These are phyloP conservation scores for Erythrocercus mccallii DNA, from an alignment of 2,113 vertebrate species.

Conservation along the genomic window DNA sequence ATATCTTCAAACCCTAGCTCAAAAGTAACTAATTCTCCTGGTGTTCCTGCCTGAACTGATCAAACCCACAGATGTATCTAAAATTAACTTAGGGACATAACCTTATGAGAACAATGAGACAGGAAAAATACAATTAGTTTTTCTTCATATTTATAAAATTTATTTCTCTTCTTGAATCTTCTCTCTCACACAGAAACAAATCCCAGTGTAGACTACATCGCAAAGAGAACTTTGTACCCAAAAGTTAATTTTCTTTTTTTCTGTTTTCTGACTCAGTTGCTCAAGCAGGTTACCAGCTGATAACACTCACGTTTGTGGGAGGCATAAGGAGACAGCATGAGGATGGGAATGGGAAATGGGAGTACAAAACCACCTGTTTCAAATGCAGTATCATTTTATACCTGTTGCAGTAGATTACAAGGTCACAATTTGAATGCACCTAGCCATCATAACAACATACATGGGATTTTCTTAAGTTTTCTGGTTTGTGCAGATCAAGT, in stretches of 20 bases:
- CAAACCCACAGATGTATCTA: not conserved
- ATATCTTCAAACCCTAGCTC: not conserved
- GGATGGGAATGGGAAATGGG: not conserved
- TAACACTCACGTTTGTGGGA: not conserved
- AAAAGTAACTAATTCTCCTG: not conserved
- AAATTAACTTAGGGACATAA: not conserved
- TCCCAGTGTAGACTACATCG: not conserved
- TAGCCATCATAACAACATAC: not conserved
- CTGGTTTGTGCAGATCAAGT: not conserved
- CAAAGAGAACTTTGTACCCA: not conserved
- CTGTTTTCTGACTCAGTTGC: not conserved
- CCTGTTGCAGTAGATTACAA: not conserved
- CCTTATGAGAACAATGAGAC: not conserved
- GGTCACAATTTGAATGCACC: not conserved
- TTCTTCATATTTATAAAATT: not conserved
- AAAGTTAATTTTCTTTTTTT: not conserved
- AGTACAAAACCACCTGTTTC: not conserved
- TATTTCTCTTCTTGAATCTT: not conserved
- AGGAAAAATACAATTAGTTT: not conserved
- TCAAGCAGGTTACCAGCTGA: not conserved
- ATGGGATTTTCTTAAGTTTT: not conserved
- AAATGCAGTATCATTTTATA: not conserved
- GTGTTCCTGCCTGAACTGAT: not conserved
- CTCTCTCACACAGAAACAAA: not conserved
- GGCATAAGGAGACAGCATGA: not conserved